These are phyloP conservation scores for Miltochrista miniata DNA, from an alignment of 2,888 invertebrate genomes.

Conservation along the genomic window DNA sequence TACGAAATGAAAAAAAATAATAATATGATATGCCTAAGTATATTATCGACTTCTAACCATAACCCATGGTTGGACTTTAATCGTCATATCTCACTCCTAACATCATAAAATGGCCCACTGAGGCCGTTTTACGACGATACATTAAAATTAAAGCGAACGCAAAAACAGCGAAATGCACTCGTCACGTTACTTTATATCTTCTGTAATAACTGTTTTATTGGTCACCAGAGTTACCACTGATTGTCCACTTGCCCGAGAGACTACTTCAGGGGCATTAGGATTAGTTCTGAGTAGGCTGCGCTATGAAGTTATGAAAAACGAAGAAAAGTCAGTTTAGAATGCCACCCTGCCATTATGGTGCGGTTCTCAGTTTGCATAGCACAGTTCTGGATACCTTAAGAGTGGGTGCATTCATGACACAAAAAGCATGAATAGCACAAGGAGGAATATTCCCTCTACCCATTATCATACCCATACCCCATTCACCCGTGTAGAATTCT, in stretches of 20 bases:
- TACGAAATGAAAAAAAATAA: no score
- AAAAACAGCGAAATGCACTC: slow-evolving; percentile 38
- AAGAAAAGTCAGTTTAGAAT: not conserved
- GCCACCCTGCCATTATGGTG: no score
- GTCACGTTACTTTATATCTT: slow-evolving; percentile 9
- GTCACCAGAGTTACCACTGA: slow-evolving; percentile 2
- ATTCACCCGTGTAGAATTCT: no score
- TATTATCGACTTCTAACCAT: no score
- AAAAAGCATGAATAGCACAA: no score
- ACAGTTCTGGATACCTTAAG: no score
- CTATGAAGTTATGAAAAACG: not conserved
- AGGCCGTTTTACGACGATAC: slow-evolving; percentile 28
- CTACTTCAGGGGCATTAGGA: not conserved
- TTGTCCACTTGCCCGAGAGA: slow-evolving; percentile 1
- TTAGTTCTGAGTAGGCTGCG: not conserved
- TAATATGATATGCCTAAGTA: no score
- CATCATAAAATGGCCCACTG: slow-evolving; percentile 24
- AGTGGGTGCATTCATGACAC: no score
- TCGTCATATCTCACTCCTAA: not conserved
- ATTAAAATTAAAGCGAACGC: slow-evolving; percentile 39
- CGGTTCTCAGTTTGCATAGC: no score
- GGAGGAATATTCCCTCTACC: no score
- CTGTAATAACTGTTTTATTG: slow-evolving; percentile 17
- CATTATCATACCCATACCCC: no score
- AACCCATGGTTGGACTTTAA: not conserved